Evolutionary conservation across 2,797 vertebrate genomes (phyloP).

Genomic region (Intellagama lesueurii): DNA sequence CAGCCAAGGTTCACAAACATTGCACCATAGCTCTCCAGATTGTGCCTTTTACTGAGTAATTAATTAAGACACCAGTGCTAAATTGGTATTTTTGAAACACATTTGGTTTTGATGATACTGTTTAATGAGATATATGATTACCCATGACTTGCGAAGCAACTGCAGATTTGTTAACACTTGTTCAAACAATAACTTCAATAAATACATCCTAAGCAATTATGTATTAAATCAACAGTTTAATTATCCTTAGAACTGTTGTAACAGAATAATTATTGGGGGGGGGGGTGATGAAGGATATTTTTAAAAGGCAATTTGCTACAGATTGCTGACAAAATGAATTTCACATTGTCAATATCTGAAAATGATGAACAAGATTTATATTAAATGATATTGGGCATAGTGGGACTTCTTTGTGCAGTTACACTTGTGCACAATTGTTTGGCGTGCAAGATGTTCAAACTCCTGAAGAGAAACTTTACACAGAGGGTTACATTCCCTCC

Average conservation of each 20-base stretch:
- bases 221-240: constrained; percentile 52
- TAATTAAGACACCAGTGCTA: constrained; percentile 47
- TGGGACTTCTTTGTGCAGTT: constrained; percentile 4
- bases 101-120: constrained; percentile 41
- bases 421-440: neutral
- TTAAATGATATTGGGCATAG: constrained; percentile 9
- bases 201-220: constrained; percentile 59
- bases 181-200: constrained; percentile 60
- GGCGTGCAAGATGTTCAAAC: neutral
- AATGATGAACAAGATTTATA: neutral
- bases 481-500: neutral
- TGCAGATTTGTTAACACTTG: constrained; percentile 60
- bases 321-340: constrained; percentile 34
- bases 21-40: constrained; percentile 2
- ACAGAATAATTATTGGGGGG: constrained; percentile 47
- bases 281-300: constrained; percentile 34
- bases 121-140: constrained; percentile 44
- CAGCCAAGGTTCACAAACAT: constrained; percentile 37
- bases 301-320: constrained; percentile 59
- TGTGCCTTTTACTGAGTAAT: constrained; percentile 37
- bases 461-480: neutral
- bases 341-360: constrained; percentile 32
- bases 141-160: constrained; percentile 50
- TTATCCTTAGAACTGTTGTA: constrained; percentile 52
- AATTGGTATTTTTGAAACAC: constrained; percentile 33